phyloP scores from a whole-genome alignment of 2,888 invertebrate genomes.

The Drosophila nr. perissopoda region DNA sequence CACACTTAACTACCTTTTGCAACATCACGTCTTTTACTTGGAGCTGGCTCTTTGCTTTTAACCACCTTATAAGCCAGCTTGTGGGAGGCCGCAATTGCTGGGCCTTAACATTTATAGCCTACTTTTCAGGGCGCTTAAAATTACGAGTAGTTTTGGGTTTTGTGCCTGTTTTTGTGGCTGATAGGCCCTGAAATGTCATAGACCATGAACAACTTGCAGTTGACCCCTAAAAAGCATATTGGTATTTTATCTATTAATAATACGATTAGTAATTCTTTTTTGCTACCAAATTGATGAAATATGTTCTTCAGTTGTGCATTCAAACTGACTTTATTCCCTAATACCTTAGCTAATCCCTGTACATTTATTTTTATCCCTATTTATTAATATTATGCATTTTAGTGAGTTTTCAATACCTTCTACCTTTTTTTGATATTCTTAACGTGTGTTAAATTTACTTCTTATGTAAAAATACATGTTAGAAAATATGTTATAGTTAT shows the following conservation, averaged over 20 bases:
- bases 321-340: not conserved
- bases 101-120: constrained; percentile 70
- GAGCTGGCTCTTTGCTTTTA: constrained; percentile 46
- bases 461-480: no score
- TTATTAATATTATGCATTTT: no score
- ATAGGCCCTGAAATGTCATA: not conserved
- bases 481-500: not conserved
- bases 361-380: not conserved
- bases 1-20: constrained; percentile 7
- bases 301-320: not conserved
- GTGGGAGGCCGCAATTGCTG: constrained; percentile 21
- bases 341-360: not conserved
- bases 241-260: not conserved
- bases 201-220: not conserved
- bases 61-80: constrained; percentile 56
- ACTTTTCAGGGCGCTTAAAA: constrained; percentile 46
- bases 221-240: not conserved
- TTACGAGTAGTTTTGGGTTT: constrained; percentile 20
- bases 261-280: not conserved
- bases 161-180: not conserved
- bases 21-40: constrained; percentile 36
- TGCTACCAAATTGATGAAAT: not conserved
- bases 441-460: accelerated
- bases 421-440: not conserved
- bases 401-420: not conserved